Conservation (phyloP, 2,888 invertebrate genomes). For the Agrotis ipsilon region DNA sequence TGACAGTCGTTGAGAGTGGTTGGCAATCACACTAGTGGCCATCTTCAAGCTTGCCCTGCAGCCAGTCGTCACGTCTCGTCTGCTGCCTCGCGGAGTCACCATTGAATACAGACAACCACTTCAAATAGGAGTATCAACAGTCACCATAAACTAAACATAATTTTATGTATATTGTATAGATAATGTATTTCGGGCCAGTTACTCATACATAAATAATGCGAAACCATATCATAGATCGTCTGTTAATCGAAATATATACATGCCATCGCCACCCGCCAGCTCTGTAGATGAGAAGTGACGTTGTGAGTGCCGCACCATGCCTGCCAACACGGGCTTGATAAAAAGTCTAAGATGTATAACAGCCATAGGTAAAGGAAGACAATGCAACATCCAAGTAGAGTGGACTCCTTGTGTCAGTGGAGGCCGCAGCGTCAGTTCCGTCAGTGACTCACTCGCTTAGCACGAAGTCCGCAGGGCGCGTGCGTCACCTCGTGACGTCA, state of each 20-base stretch:
- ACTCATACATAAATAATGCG: not conserved
- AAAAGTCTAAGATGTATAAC: not conserved
- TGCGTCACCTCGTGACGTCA: conserved; percentile 62
- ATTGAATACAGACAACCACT: not conserved
- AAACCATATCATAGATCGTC: too few species aligned
- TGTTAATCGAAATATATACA: not conserved
- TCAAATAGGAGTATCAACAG: not conserved
- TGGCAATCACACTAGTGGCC: not conserved
- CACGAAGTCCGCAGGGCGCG: conserved; percentile 49
- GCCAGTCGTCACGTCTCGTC: too few species aligned
- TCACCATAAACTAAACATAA: not conserved
- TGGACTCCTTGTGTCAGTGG: too few species aligned
- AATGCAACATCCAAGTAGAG: not conserved
- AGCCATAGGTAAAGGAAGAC: not conserved
- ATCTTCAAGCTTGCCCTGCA: not conserved
- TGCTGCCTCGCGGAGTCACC: not conserved
- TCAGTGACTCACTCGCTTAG: conserved; percentile 61
- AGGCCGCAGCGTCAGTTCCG: conserved; percentile 3
- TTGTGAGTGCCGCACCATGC: not conserved
- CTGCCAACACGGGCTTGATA: not conserved
- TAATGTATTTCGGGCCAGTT: not conserved
- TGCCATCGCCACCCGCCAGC: too few species aligned
- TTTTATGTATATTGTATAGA: not conserved
- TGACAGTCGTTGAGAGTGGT: not conserved
- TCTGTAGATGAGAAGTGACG: not conserved